These are phyloP conservation scores for Carassius auratus DNA, from an alignment of 2,113 vertebrate genomes.

Conservation along the genomic window DNA sequence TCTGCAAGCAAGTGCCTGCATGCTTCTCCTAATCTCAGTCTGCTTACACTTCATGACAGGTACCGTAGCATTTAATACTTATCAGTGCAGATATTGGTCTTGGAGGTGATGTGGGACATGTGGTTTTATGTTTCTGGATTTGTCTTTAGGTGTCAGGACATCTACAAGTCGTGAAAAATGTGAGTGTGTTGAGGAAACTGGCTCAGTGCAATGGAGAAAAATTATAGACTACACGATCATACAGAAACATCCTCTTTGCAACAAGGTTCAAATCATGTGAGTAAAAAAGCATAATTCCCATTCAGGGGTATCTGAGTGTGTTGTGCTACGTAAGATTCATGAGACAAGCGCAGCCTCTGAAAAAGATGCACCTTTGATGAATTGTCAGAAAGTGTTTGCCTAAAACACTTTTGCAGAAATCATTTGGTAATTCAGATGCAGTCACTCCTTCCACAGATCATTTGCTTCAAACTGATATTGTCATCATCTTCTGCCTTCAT, in stretches of 20 bases:
- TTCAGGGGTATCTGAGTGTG: not conserved
- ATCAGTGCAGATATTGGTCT: not conserved
- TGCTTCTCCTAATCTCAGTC: conserved; percentile 27
- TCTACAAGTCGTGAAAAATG: conserved; percentile 49
- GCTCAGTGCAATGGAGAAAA: conserved; percentile 25
- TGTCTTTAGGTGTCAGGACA: conserved; percentile 28
- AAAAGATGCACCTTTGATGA: not conserved
- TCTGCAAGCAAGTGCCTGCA: not conserved
- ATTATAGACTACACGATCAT: conserved; percentile 46
- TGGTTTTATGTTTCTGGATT: not conserved
- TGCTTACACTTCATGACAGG: conserved; percentile 25
- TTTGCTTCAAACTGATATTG: not conserved
- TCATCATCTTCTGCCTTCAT: not conserved
- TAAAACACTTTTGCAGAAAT: not conserved
- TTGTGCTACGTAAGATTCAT: not conserved
- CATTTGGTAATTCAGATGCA: not conserved
- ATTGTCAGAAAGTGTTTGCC: not conserved
- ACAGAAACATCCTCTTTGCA: conserved; percentile 42
- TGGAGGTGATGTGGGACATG: not conserved
- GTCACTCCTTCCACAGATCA: not conserved
- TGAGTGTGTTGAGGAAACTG: conserved; percentile 34
- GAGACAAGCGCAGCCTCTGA: not conserved
- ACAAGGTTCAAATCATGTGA: conserved; percentile 59
- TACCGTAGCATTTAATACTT: conserved; percentile 12
- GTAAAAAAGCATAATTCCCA: conserved; percentile 19